phyloP scores from a whole-genome alignment of 1,140 invertebrate species.

The Cydia pomonella region DNA sequence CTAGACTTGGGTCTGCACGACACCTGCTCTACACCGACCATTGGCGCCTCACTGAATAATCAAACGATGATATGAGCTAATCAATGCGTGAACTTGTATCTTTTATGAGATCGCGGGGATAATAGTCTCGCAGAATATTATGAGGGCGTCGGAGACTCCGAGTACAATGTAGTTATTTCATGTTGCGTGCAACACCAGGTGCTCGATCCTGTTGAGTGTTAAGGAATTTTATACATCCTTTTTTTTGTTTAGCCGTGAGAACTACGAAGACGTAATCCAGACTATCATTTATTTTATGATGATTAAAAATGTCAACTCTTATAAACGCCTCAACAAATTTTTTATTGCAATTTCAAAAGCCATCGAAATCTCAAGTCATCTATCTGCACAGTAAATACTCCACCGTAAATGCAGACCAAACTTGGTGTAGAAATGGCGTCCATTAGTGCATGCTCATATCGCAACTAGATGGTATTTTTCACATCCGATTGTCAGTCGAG shows the following conservation, averaged over 20 bases:
- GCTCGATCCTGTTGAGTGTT: not conserved
- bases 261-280: constrained; percentile 7
- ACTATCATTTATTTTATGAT: not conserved
- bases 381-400: not conserved
- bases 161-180: constrained; percentile 3
- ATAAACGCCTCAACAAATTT: not conserved
- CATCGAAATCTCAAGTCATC: constrained; percentile 26
- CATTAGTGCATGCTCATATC: constrained; percentile 24
- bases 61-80: constrained; percentile 62
- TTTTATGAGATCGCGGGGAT: constrained; percentile 38
- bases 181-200: not conserved
- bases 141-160: not conserved
- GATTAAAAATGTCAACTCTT: not conserved
- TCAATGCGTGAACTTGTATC: constrained; percentile 51
- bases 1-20: constrained; percentile 38
- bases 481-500: constrained; percentile 47
- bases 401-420: not conserved
- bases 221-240: not conserved
- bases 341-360: constrained; percentile 20
- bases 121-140: not conserved
- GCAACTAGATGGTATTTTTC: constrained; percentile 33
- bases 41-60: constrained; percentile 72
- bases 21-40: constrained; percentile 58
- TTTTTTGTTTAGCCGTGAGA: constrained; percentile 6
- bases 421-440: constrained; percentile 23